These are phyloP conservation scores for Armadillidium nasatum DNA, from an alignment of 1,140 invertebrate genomes.

Conservation along the genomic window DNA sequence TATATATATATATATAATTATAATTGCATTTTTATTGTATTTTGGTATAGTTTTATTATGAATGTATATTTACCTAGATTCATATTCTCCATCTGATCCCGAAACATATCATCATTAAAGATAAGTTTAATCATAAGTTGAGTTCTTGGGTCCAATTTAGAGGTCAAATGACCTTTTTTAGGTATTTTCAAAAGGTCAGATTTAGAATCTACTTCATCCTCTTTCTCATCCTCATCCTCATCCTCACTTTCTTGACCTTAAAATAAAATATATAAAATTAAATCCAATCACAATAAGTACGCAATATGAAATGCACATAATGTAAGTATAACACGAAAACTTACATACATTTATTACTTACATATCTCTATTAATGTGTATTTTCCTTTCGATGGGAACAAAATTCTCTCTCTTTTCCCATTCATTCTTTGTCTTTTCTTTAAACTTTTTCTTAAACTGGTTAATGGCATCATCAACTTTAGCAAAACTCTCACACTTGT, in stretches of 20 bases:
- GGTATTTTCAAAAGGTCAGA: not conserved
- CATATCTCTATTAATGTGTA: slow-evolving; percentile 52
- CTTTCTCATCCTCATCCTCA: not conserved
- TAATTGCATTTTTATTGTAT: too few relatives aligned
- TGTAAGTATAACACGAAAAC: too few relatives aligned
- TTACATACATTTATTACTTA: too few relatives aligned
- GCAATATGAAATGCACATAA: too few relatives aligned
- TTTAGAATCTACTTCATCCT: too few relatives aligned
- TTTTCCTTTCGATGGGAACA: slow-evolving; percentile 48
- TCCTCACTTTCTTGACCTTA: not conserved
- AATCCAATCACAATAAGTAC: too few relatives aligned
- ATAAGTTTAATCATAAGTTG: slow-evolving; percentile 51
- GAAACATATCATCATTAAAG: slow-evolving; percentile 54
- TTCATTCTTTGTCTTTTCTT: slow-evolving; percentile 50
- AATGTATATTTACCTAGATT: slow-evolving; percentile 40
- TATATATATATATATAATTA: too few relatives aligned
- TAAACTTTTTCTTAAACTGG: slow-evolving; percentile 48
- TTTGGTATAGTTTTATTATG: too few relatives aligned
- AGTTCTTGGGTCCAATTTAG: slow-evolving; percentile 48
- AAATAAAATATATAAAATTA: too few relatives aligned
- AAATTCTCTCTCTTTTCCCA: slow-evolving; percentile 49
- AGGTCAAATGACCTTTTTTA: not conserved
- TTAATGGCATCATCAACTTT: slow-evolving; percentile 42
- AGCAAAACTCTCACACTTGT: not conserved
- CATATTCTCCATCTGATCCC: slow-evolving; percentile 50